Evolutionary conservation across 2,797 vertebrate genomes (phyloP), one percentile per base, ranked within the genome.

Genomic region (Melopsittacus undulatus): DNA sequence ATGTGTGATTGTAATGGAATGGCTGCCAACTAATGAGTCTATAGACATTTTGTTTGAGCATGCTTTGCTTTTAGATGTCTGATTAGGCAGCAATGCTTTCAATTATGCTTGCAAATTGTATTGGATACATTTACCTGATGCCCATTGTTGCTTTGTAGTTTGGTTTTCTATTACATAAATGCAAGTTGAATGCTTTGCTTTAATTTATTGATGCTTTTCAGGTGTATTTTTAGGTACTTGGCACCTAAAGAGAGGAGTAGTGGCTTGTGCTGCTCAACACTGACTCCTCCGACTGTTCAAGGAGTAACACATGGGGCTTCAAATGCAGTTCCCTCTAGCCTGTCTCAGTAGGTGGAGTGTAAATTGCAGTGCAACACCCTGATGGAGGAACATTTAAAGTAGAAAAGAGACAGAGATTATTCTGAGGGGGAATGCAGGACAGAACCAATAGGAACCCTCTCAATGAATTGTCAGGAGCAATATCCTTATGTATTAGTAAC

Each of bases 21-120:
- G 97, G 96, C 97, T 98, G 98, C 98, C 97, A 97, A 45, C 98
- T 98, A 98, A 98, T 98, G 98, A 98, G 97, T 98, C 97, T 97
- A 95, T 96, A 98, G 98, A 97, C 97, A 97, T 98, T 98, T 98
- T 85, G 90, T 98, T 98, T 97, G 97, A 98, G 97, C 96, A 96
- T 97, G 97, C 97, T 97, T 98, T 98, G 97, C 97, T 97, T 98
- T 98, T 98, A 98, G 98, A 98, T 98, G 97, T 98, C 97, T 97
- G 97, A 98, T 98, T 98, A 98, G 97, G 95, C 96, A 95, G 97
- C 98, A 98, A 96, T 98, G 97, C 98, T 98, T 98, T 98, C 98
- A 98, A 98, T 98, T 98, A 98, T 96, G 97, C 83, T 94, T 93
- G 96, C 95, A 97, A 98, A 98, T 98, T 97, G 96, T 96, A 97